A percentile compares a stretch with the other conserved stretches of the same genome.
phyloP scores from a whole-genome alignment of 2,888 invertebrate species.

The Octonoba sinensis region DNA sequence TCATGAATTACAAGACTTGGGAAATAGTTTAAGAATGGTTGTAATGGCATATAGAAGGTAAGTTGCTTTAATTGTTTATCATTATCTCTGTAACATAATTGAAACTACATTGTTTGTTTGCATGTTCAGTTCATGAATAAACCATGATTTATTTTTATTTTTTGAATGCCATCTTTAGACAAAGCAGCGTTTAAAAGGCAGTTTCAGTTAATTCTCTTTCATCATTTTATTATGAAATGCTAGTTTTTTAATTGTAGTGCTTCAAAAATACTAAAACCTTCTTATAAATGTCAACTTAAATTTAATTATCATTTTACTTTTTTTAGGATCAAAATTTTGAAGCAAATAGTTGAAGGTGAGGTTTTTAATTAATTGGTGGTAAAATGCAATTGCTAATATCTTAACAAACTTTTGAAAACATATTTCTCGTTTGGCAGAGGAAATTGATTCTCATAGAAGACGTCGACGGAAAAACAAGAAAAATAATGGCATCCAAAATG shows the following conservation, averaged over 20 bases:
- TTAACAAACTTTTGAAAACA: background rate
- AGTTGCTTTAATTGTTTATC: background rate
- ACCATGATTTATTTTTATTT: background rate
- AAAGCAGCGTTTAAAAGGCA: no score
- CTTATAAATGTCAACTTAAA: no score
- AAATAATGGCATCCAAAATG: slow-evolving; percentile 27
- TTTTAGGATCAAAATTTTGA: slow-evolving; percentile 65
- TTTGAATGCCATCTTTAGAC: no score
- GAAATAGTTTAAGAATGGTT: slow-evolving; percentile 88
- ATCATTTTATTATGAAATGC: no score
- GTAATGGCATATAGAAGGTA: slow-evolving; percentile 91
- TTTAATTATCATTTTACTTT: slow-evolving; percentile 7
- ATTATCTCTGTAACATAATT: background rate
- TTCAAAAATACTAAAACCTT: no score
- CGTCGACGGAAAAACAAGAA: slow-evolving; percentile 61
- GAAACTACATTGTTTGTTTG: no score
- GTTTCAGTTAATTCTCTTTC: no score
- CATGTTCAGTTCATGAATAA: no score
- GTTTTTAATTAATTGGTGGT: background rate
- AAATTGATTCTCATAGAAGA: slow-evolving; percentile 48
- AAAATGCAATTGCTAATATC: no score
- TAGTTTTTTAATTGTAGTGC: no score
- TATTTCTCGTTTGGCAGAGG: background rate
- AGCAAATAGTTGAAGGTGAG: slow-evolving; percentile 80
- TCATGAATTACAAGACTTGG: slow-evolving; percentile 95